Conservation (phyloP, 2,113 vertebrate genomes). For the Vulpes vulpes region DNA sequence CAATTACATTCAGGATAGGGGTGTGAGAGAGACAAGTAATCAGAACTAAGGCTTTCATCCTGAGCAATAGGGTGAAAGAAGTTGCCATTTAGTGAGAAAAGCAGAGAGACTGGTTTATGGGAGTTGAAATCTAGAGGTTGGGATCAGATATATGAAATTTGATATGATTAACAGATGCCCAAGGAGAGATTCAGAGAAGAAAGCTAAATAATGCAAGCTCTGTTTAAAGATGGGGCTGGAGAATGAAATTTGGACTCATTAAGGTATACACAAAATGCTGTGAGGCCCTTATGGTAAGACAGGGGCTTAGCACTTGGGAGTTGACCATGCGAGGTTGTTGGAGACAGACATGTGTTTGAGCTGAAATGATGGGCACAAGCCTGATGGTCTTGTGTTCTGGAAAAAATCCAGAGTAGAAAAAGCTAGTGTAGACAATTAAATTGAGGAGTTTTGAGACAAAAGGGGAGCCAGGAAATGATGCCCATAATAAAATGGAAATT, state of each 20-base stretch:
- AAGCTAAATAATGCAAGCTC: background rate
- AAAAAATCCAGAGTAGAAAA: background rate
- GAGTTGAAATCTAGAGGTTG: background rate
- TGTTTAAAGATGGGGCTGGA: background rate
- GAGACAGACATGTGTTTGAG: background rate
- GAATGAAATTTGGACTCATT: background rate
- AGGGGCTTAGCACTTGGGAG: background rate
- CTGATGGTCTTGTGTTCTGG: background rate
- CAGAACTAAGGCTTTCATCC: background rate
- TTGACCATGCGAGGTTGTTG: fast-evolving
- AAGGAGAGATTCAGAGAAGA: background rate
- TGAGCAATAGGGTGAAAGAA: background rate
- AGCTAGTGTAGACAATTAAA: background rate
- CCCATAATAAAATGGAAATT: background rate
- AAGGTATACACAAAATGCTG: background rate
- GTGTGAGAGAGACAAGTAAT: background rate
- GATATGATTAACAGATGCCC: background rate
- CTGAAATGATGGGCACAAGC: background rate
- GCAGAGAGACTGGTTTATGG: background rate
- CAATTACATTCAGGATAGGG: background rate
- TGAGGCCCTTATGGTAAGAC: background rate
- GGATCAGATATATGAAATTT: background rate
- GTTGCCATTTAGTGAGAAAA: background rate
- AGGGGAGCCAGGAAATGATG: background rate
- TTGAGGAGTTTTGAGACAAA: background rate